Evolutionary conservation across 2,113 vertebrate species (phyloP).

Genomic region (Protobothrops flavoviridis): DNA sequence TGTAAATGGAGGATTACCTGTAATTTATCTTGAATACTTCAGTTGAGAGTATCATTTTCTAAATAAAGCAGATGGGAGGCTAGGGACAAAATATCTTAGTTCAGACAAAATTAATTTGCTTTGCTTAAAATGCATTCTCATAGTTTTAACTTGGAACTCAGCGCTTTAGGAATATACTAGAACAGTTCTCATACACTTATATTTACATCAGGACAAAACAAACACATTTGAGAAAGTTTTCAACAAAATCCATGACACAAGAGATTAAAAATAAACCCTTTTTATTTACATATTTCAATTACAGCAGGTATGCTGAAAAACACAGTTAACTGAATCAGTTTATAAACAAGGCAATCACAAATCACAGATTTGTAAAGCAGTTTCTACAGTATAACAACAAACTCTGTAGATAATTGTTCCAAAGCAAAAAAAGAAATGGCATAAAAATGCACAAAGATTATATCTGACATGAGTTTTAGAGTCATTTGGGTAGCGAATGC

Average conservation of each 20-base stretch:
- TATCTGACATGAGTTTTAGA: constrained; percentile 1
- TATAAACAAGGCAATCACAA: constrained; percentile 22
- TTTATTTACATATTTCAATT: constrained; percentile 58
- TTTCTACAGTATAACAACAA: constrained; percentile 60
- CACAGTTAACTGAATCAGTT: constrained; percentile 26
- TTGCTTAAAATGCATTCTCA: neutral
- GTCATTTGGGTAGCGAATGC: constrained; percentile 32
- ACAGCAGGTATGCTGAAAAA: constrained; percentile 46
- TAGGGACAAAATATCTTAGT: neutral
- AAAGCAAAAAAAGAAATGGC: constrained; percentile 10
- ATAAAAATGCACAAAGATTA: constrained; percentile 23
- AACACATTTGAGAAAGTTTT: neutral
- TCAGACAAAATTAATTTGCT: neutral
- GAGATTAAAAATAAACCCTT: fast-evolving
- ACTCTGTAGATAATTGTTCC: constrained; percentile 26
- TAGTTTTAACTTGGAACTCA: neutral
- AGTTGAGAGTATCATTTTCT: neutral
- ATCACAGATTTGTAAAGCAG: constrained; percentile 55
- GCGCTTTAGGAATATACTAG: neutral
- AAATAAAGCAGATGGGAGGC: neutral
- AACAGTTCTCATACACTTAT: neutral
- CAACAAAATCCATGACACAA: neutral
- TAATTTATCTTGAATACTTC: neutral
- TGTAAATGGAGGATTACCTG: neutral
- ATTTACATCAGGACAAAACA: neutral